Evolutionary conservation across 2,888 invertebrate species (phyloP).

Genomic region (Aporophyla lueneburgensis): DNA sequence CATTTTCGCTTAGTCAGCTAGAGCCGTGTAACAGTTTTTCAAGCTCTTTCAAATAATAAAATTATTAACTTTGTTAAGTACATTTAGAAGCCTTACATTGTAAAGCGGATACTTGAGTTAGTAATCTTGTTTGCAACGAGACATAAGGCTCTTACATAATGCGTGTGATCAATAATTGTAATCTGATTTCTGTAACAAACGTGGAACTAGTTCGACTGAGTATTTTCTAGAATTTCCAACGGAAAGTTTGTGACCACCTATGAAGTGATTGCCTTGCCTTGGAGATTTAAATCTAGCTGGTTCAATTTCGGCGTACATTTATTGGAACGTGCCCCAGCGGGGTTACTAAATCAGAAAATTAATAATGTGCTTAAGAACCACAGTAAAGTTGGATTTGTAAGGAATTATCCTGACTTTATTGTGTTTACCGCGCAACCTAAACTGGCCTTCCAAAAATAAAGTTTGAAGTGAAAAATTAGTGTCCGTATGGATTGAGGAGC

Average conservation of each 20-base stretch:
- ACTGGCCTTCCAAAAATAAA: background rate
- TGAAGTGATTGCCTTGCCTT: slow-evolving; percentile 28
- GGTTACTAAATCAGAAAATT: slow-evolving; percentile 18
- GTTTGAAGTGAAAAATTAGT: background rate
- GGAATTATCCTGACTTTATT: slow-evolving; percentile 5
- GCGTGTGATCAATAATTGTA: slow-evolving; percentile 68
- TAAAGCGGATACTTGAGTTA: slow-evolving; percentile 66
- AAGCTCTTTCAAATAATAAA: slow-evolving; percentile 47
- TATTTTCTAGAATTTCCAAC: slow-evolving; percentile 27
- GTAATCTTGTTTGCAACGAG: slow-evolving; percentile 76
- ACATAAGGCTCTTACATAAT: slow-evolving; percentile 71
- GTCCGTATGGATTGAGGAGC: too few relatives aligned
- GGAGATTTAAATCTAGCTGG: slow-evolving; percentile 72
- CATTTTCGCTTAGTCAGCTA: background rate
- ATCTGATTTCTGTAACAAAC: slow-evolving; percentile 57
- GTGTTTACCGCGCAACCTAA: slow-evolving; percentile 1
- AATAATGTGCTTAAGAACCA: background rate
- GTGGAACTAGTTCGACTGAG: slow-evolving; percentile 6
- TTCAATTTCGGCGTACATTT: slow-evolving; percentile 77
- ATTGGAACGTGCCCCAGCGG: slow-evolving; percentile 59
- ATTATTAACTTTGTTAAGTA: slow-evolving; percentile 61
- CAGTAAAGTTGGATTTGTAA: background rate
- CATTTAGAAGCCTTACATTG: slow-evolving; percentile 72
- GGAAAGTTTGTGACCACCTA: slow-evolving; percentile 4
- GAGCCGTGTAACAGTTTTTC: slow-evolving; percentile 9